These are phyloP conservation scores for Alsophila aescularia DNA, from an alignment of 2,888 invertebrate species.

Conservation along the genomic window DNA sequence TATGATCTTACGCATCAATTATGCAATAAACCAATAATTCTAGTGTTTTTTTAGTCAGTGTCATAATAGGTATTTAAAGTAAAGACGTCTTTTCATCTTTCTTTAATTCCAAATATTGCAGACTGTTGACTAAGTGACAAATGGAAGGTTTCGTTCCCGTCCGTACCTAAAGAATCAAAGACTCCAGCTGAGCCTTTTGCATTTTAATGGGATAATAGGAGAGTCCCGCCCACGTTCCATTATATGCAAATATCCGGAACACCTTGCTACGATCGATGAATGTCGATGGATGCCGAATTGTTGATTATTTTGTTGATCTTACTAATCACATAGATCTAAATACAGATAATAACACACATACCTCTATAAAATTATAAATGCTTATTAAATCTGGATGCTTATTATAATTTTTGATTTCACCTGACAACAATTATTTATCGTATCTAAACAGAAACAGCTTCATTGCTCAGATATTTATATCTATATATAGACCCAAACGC, in stretches of 20 bases:
- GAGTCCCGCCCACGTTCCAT: constrained; percentile 70
- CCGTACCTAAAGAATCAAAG: constrained; percentile 24
- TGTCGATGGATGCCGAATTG: constrained; percentile 47
- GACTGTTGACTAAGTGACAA: constrained; percentile 20
- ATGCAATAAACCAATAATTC: no score
- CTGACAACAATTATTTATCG: constrained; percentile 1
- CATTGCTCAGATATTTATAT: constrained; percentile 28
- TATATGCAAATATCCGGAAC: constrained; percentile 76
- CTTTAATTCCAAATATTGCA: constrained; percentile 9
- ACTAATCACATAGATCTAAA: constrained; percentile 48
- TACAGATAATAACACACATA: neutral
- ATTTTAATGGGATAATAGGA: constrained; percentile 68
- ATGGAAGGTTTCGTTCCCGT: constrained; percentile 22
- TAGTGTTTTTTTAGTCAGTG: no score
- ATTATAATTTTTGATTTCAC: neutral
- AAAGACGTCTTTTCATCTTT: neutral
- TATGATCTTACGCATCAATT: no score
- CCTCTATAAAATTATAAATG: neutral
- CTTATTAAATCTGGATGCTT: no score
- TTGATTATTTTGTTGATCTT: constrained; percentile 55
- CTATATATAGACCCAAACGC: constrained; percentile 30
- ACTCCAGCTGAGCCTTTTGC: constrained; percentile 44
- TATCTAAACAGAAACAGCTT: constrained; percentile 9
- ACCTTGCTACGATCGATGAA: constrained; percentile 40
- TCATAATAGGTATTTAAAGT: neutral